Evolutionary conservation across 2,888 invertebrate species (phyloP), one percentile per base, ranked within the genome.

Genomic region (Stenodera caucasica): DNA sequence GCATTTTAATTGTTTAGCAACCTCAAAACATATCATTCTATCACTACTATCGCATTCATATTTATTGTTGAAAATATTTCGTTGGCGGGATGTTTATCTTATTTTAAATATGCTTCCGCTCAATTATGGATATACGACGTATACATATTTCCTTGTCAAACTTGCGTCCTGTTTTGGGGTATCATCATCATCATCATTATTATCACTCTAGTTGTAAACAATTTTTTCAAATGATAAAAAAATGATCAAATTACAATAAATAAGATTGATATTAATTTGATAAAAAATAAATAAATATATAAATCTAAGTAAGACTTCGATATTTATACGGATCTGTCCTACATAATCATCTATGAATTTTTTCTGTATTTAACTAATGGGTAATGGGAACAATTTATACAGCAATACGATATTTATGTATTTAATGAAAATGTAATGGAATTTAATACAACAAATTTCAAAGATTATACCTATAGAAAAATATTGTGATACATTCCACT

Each of bases 401-500:
- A n/a, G n/a, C n/a, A n/a, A n/a, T n/a, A n/a, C n/a, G n/a, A n/a
- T n/a, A n/a, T n/a, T 5, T 26, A 26, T 5, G 7, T 26, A 26
- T 4, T 15, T 49, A 18, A 18, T 52, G 30, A 33, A 52, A 50
- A 53, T 69, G 68, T 69, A 26, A 51, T 64, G 64, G 57, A 57
- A 55, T 55, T 57, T 62, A 67, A 69, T 69, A 65, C 65, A 67
- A 67, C 57, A 60, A 61, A 59, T 60, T 60, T 60, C 60, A 61
- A 58, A 15, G 5, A 26, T 26, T 26, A 40, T 18, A n/a, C n/a
- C 67, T 64, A 53, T 18, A 66, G 9, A 59, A 64, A 63, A 68
- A 52, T 51, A 61, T 67, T 59, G 70, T 70, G 73, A 73, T 73
- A 72, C 70, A 63, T 59, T 54, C 65, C 67, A 62, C 40, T 55